These are phyloP conservation scores for Erythrocebus patas DNA, from an alignment of 2,113 vertebrate genomes.

Conservation along the genomic window DNA sequence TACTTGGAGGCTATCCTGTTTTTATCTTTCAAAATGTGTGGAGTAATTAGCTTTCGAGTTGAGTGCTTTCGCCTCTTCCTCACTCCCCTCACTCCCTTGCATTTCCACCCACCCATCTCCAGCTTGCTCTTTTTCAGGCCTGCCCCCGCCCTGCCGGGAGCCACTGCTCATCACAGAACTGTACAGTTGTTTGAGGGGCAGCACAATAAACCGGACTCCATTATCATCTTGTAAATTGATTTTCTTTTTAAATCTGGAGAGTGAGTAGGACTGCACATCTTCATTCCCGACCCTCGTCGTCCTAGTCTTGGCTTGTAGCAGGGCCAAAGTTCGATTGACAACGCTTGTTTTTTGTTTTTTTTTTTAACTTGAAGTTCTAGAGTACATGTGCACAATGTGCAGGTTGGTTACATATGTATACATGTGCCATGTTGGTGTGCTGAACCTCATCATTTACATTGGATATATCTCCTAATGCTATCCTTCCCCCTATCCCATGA, in stretches of 20 bases:
- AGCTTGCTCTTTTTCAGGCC: background rate
- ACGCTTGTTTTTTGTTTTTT: constrained; percentile 59
- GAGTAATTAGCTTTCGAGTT: constrained; percentile 70
- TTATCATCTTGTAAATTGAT: constrained; percentile 85
- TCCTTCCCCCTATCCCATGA: too few relatives aligned
- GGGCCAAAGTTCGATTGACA: constrained; percentile 83
- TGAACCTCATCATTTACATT: too few relatives aligned
- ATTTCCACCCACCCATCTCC: background rate
- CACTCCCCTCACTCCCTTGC: background rate
- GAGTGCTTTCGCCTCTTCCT: background rate
- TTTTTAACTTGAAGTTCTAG: too few relatives aligned
- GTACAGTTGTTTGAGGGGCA: constrained; percentile 72
- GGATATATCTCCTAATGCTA: too few relatives aligned
- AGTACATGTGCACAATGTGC: too few relatives aligned
- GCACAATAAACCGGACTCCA: constrained; percentile 77
- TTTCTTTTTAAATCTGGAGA: constrained; percentile 81
- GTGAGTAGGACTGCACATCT: constrained; percentile 84
- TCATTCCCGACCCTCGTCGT: constrained; percentile 80
- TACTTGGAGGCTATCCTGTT: constrained; percentile 56
- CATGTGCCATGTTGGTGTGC: too few relatives aligned
- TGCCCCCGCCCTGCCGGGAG: background rate
- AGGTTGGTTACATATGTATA: too few relatives aligned
- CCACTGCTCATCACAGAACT: constrained; percentile 71
- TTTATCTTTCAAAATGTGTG: constrained; percentile 63
- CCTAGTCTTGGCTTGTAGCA: constrained; percentile 78